Conservation (phyloP, 2,113 vertebrate species). For the Scatophagus argus region DNA sequence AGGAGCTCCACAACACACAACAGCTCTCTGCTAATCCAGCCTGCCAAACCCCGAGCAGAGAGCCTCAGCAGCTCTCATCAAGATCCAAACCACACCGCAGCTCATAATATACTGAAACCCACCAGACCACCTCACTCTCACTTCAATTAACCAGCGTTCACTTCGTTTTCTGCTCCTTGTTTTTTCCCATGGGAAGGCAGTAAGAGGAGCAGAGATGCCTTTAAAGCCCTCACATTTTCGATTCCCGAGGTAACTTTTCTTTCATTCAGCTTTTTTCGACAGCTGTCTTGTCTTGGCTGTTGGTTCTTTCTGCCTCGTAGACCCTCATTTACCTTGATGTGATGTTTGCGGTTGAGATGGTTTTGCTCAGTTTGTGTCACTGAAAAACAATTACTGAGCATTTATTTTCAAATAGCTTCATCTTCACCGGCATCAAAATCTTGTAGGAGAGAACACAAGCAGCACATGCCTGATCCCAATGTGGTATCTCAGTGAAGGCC, state of each 20-base stretch:
- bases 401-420: not conserved
- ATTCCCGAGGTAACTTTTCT: not conserved
- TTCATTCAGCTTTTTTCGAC: not conserved
- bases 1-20: constrained; percentile 1
- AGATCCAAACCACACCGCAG: constrained; percentile 32
- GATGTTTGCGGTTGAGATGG: no score
- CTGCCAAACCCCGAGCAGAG: constrained; percentile 4
- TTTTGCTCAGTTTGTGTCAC: no score
- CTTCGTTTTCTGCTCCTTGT: not conserved
- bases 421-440: no score
- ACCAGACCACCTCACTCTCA: constrained; percentile 10
- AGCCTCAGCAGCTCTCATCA: constrained; percentile 30
- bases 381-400: no score
- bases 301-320: no score
- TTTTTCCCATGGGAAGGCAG: not conserved
- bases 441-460: no score
- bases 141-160: not conserved
- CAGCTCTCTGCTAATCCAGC: constrained; percentile 7
- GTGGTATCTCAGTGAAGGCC: no score
- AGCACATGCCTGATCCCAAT: no score
- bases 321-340: no score
- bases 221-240: not conserved
- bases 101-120: constrained; percentile 13
- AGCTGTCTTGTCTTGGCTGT: not conserved
- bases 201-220: not conserved